A percentile compares a stretch with the other conserved stretches of the same genome.
phyloP scores from a whole-genome alignment of 1,140 invertebrate species.

The Musca vetustissima region DNA sequence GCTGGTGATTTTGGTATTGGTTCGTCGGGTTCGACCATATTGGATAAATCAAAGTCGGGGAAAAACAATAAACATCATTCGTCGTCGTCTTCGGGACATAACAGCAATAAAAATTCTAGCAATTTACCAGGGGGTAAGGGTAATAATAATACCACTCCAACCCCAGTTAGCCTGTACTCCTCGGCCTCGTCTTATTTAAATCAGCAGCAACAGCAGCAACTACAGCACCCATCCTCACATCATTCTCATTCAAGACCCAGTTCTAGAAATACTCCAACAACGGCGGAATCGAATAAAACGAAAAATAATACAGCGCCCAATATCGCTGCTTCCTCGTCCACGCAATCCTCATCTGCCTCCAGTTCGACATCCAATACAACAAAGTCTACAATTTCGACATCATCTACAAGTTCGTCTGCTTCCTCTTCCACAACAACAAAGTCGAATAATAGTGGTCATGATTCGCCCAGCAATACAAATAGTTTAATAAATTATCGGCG shows the following conservation, averaged over 20 bases:
- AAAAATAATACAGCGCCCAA: neutral
- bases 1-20: constrained; percentile 9
- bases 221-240: neutral
- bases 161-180: no score
- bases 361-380: neutral
- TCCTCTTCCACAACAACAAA: neutral
- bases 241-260: neutral
- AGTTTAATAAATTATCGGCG: constrained; percentile 4
- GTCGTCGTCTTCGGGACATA: neutral
- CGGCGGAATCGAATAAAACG: neutral
- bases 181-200: neutral
- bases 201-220: constrained; percentile 1
- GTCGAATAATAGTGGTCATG: neutral
- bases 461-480: neutral
- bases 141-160: neutral
- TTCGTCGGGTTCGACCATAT: neutral
- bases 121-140: constrained; percentile 17
- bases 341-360: neutral
- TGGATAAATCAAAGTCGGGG: constrained; percentile 6
- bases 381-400: neutral
- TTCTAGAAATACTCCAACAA: constrained; percentile 1
- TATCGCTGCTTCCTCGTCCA: neutral
- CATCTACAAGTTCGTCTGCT: neutral
- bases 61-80: neutral
- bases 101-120: constrained; percentile 18